Evolutionary conservation across 1,140 invertebrate species (phyloP).

Genomic region (Epicauta chinensis): DNA sequence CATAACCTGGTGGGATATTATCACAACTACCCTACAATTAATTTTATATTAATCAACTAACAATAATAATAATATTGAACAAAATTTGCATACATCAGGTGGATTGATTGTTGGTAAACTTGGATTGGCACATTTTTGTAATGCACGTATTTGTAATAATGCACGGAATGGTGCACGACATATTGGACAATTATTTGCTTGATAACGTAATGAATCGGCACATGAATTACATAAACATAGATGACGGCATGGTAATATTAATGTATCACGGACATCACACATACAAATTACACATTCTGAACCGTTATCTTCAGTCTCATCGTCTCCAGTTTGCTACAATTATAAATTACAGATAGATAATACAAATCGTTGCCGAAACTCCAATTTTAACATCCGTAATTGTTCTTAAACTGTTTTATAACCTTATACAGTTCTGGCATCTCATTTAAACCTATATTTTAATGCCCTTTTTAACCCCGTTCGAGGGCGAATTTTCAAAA

Average conservation of each 20-base stretch:
- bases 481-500: too few relatives aligned
- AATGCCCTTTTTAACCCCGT: too few relatives aligned
- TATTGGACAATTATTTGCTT: conserved; percentile 98
- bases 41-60: background rate
- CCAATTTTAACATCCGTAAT: too few relatives aligned
- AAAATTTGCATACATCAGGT: conserved; percentile 44
- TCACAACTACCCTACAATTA: conserved; percentile 51
- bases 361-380: too few relatives aligned
- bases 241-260: conserved; percentile 97
- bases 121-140: conserved; percentile 69
- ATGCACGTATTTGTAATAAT: conserved; percentile 88
- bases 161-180: conserved; percentile 96
- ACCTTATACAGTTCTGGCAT: too few relatives aligned
- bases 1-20: conserved; percentile 88
- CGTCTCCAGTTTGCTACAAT: conserved; percentile 62
- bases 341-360: conserved; percentile 5
- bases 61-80: background rate
- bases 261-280: conserved; percentile 93
- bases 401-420: too few relatives aligned
- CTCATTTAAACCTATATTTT: too few relatives aligned
- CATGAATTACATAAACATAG: conserved; percentile 96
- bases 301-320: conserved; percentile 92
- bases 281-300: conserved; percentile 99
- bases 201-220: conserved; percentile 93
- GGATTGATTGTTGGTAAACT: conserved; percentile 46